Percentiles rank a stretch among this genome's conserved stretches.
Conservation (phyloP, 2,113 vertebrate species). For the Cromileptes altivelis region DNA sequence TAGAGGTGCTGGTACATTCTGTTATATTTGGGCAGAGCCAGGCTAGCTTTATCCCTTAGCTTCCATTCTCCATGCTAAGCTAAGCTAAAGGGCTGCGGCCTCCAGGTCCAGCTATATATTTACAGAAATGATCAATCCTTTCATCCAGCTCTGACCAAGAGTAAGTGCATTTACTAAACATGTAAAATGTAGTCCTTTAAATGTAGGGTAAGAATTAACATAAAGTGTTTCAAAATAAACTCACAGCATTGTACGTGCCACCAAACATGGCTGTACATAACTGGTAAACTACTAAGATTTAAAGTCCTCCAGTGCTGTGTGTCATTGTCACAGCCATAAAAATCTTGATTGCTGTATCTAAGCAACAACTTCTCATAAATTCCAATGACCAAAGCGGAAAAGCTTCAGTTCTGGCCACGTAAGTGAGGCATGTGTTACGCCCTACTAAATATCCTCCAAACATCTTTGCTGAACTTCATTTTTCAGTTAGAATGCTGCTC, state of each 20-base stretch:
- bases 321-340: conserved; percentile 65
- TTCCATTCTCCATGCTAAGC: no score
- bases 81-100: no score
- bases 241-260: not conserved
- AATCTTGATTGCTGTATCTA: conserved; percentile 51
- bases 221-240: not conserved
- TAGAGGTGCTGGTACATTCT: no score
- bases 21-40: no score
- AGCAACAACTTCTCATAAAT: conserved; percentile 59
- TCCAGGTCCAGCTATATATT: no score
- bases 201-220: not conserved
- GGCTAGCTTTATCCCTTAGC: no score
- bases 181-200: not conserved
- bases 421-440: not conserved
- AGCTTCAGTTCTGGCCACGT: not conserved
- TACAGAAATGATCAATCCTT: no score
- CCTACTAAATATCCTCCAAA: not conserved
- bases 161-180: no score
- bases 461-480: conserved; percentile 3
- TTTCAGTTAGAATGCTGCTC: conserved; percentile 1
- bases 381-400: conserved; percentile 24
- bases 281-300: conserved; percentile 74
- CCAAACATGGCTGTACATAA: conserved; percentile 37
- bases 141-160: no score
- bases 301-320: conserved; percentile 68